Conservation (phyloP, 2,113 vertebrate species). For the Cochlearius cochlearius region DNA sequence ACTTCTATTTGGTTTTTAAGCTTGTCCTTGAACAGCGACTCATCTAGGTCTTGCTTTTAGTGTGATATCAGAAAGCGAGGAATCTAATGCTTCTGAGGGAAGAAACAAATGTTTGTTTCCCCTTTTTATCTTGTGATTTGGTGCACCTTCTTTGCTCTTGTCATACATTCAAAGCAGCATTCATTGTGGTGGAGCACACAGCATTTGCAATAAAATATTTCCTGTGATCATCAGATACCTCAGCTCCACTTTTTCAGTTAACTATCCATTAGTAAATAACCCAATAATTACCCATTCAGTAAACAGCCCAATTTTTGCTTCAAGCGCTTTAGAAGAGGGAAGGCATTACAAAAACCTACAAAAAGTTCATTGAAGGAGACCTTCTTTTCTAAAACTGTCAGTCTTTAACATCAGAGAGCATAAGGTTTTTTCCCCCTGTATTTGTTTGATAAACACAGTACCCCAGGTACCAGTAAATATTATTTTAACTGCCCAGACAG, state of each 20-base stretch:
- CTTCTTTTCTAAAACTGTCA: background rate
- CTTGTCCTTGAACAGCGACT: background rate
- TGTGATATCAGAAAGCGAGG: background rate
- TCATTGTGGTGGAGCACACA: background rate
- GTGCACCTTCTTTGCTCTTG: background rate
- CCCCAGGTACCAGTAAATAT: background rate
- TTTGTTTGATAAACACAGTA: background rate
- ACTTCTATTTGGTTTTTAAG: background rate
- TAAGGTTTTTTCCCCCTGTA: background rate
- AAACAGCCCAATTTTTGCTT: background rate
- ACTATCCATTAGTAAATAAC: background rate
- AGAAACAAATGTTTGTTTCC: background rate
- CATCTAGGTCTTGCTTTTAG: background rate
- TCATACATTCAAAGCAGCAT: background rate
- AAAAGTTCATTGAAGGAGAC: background rate
- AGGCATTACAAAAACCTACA: background rate
- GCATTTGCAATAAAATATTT: background rate
- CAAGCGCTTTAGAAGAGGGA: background rate
- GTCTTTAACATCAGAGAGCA: background rate
- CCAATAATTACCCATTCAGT: background rate
- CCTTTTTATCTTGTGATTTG: background rate
- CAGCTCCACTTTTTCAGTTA: background rate
- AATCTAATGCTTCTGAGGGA: background rate
- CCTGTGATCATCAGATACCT: background rate
- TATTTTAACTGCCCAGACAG: conserved; percentile 21